These are phyloP conservation scores for Phyllostomus hastatus DNA, from an alignment of 2,113 vertebrate genomes.

Conservation along the genomic window DNA sequence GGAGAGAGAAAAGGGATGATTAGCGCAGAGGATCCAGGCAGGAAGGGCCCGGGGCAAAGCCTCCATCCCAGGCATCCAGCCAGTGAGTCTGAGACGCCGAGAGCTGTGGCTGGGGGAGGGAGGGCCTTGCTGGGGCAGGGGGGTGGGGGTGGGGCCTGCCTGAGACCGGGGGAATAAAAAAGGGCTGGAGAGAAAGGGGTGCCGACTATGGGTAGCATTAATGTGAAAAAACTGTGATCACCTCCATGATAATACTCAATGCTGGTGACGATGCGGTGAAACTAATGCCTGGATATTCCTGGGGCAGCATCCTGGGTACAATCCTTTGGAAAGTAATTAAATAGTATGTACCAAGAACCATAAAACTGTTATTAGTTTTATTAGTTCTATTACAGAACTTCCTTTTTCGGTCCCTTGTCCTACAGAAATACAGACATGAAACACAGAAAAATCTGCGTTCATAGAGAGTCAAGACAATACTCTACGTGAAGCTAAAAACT, in stretches of 20 bases:
- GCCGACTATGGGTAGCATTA: neutral
- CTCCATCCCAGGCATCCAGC: conserved; percentile 26
- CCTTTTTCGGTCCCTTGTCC: neutral
- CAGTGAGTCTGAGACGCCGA: conserved; percentile 61
- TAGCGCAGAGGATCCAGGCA: conserved; percentile 74
- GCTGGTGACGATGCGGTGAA: neutral
- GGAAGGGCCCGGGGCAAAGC: conserved; percentile 73
- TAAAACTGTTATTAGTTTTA: neutral
- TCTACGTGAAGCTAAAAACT: neutral
- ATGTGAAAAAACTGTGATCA: neutral
- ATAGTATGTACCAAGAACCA: neutral
- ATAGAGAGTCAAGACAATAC: neutral
- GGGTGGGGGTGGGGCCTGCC: neutral
- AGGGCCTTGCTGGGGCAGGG: neutral
- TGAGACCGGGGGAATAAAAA: neutral
- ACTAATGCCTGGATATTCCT: neutral
- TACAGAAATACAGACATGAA: neutral
- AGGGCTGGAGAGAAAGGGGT: neutral
- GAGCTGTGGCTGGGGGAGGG: conserved; percentile 47
- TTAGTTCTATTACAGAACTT: neutral
- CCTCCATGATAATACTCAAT: neutral
- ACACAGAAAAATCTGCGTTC: neutral
- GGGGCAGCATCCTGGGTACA: neutral
- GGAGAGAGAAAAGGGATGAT: conserved; percentile 74
- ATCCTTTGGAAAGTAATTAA: neutral